Evolutionary conservation across 2,113 vertebrate species (phyloP), one percentile per base, ranked within the genome.

Genomic region (Poecilia latipinna): DNA sequence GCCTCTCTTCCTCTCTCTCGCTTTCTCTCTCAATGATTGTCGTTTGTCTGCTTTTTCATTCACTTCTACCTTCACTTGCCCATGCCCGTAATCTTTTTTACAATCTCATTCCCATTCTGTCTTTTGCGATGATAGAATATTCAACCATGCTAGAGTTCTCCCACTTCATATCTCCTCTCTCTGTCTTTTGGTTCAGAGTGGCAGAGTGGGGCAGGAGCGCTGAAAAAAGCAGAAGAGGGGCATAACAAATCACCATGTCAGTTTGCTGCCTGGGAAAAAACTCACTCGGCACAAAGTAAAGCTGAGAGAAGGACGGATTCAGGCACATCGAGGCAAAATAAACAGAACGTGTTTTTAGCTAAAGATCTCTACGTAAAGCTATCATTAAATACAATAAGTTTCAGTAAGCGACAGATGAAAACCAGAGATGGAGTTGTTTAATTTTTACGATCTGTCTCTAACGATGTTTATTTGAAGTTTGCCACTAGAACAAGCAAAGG

Each of bases 231-330:
- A 91, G 82, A 94, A 93, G 92, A 95, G 80, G 93, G 93, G 94
- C 94, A 93, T 95, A 96, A 96, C 93, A 94, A 95, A 96, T 95
- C 95, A 92, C 94, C 93, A 85, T 95, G 95, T 95, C 94, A 95
- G 93, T 93, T 90, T 90, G 93, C 94, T 95, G 92, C 94, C 94
- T 93, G 94, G 94, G 93, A 95, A 94, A 94, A 94, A 92, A 93
- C 91, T 93, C 89, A 91, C 89, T 94, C 93, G 88, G 90, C 88
- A 90, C 90, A 89, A 90, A 94, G 93, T 91, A 94, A 94, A 91
- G 92, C 84, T 64, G 77, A 68, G 31, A 82, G 61, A 82, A 87
- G 89, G 91, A 80, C 81, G 89, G 90, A 91, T 90, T 90, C 90
- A 80, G 90, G 90, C 92, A 88, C 89, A 64, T 65, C 91, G 92